phyloP scores from a whole-genome alignment of 2,113 vertebrate species.

The Callipepla californica region DNA sequence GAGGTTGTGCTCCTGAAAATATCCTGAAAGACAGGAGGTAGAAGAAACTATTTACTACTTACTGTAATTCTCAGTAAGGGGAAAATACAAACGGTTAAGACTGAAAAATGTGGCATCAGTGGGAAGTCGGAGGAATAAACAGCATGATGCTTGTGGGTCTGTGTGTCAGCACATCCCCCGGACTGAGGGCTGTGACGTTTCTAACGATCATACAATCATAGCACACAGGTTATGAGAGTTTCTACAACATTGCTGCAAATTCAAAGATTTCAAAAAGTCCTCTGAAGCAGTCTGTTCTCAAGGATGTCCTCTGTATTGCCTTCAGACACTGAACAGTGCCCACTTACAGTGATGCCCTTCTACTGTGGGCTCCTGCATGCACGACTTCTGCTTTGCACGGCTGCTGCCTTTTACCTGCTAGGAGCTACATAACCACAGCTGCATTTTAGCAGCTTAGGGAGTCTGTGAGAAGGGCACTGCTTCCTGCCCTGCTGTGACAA shows the following conservation, averaged over 20 bases:
- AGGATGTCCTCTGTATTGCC: not conserved
- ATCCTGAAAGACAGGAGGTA: not conserved
- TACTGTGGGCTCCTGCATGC: not conserved
- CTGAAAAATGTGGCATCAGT: not conserved
- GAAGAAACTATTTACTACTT: not conserved
- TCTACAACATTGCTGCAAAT: not conserved
- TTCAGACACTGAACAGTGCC: not conserved
- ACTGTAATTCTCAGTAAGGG: not conserved
- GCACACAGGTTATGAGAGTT: not conserved
- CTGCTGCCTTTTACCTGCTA: not conserved
- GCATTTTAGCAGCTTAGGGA: not conserved
- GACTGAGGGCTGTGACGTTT: not conserved
- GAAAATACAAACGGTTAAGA: not conserved
- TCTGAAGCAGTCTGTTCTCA: not conserved
- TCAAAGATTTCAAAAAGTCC: not conserved
- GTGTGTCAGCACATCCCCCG: not conserved
- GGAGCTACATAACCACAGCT: rapidly evolving
- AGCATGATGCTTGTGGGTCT: not conserved
- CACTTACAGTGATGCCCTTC: not conserved
- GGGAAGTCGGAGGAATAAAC: not conserved
- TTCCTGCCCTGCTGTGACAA: not conserved
- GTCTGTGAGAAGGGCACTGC: not conserved
- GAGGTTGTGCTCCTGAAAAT: not conserved
- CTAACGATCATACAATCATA: not conserved
- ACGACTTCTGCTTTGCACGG: rapidly evolving